Conservation (phyloP, 53 echinoderm and acorn worm species). For the Glandiceps talaboti region DNA sequence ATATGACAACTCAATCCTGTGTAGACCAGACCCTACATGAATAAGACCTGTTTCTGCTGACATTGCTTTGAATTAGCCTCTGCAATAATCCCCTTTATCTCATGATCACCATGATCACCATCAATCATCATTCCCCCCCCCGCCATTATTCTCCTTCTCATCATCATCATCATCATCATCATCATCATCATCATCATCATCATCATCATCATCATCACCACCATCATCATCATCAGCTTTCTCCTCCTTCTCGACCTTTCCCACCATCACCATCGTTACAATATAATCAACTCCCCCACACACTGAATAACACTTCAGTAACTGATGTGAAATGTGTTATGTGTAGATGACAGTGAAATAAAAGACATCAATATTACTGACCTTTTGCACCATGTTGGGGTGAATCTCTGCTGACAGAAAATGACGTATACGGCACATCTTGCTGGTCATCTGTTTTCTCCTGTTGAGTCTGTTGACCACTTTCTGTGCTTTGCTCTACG, state of each 20-base stretch:
- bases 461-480: background rate
- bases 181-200: background rate
- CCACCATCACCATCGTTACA: slow-evolving; percentile 6
- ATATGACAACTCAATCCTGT: too few relatives aligned
- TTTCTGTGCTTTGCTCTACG: background rate
- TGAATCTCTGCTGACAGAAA: slow-evolving; percentile 43
- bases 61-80: background rate
- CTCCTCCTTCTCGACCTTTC: slow-evolving; percentile 2
- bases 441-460: background rate
- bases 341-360: too few relatives aligned
- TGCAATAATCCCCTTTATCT: background rate
- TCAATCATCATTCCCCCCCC: slow-evolving; percentile 2
- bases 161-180: background rate
- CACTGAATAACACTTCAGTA: too few relatives aligned
- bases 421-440: slow-evolving; percentile 60
- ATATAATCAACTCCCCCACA: background rate
- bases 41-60: too few relatives aligned
- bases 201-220: slow-evolving; percentile 3
- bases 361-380: too few relatives aligned
- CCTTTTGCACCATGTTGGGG: slow-evolving; percentile 9
- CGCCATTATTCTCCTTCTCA: background rate
- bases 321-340: too few relatives aligned
- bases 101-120: slow-evolving; percentile 6
- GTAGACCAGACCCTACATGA: too few relatives aligned
- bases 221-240: too few relatives aligned